Base-by-base conservation (phyloP, 2,797 vertebrate species). In the Macropodus opercularis region DNA sequence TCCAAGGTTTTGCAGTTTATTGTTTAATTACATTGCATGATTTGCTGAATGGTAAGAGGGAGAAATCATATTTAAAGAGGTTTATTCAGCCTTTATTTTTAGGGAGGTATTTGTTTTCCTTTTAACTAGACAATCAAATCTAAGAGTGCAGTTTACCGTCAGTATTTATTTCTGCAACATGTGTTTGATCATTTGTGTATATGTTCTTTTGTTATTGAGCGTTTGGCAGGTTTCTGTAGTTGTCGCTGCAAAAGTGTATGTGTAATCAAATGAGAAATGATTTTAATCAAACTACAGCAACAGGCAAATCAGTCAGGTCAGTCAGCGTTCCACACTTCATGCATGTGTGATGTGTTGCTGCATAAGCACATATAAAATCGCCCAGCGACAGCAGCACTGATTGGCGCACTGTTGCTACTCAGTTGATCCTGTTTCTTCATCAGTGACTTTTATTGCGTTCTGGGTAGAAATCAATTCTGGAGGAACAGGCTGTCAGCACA, bases 371-470 rank as follows among this genome's bases (percentile, higher is more conserved):
- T 15, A 12, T 38, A 22, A 21, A 42, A 35, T 15, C 46, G 44
- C 24, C n/a, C 27, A 29, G 32, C 73, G 44, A 34, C 41, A 52
- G 51, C 38, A 21, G 35, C 12, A 34, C 32, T 74, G 83, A 89
- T 51, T 86, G 80, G 87, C 79, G 82, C 53, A 69, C 76, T 71
- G 77, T 81, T 80, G 76, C 82, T 84, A 66, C 80, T 82, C 72
- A 69, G 63, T 78, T 69, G 54, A 69, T 75, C 39, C 35, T 55
- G 62, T 61, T 69, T 63, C 64, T 67, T 70, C 80, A 63, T 79
- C 72, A 38, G 41, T 77, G 80, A 81, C 75, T 82, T 90, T 86
- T 85, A 87, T 80, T 86, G 85, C 69, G 72, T 90, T 91, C 72
- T 85, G 81, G 66, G 43, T 71, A 68, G 72, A 75, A 87, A 88